phyloP scores from a whole-genome alignment of 2,888 invertebrate genomes.

The Dryococelus australis region DNA sequence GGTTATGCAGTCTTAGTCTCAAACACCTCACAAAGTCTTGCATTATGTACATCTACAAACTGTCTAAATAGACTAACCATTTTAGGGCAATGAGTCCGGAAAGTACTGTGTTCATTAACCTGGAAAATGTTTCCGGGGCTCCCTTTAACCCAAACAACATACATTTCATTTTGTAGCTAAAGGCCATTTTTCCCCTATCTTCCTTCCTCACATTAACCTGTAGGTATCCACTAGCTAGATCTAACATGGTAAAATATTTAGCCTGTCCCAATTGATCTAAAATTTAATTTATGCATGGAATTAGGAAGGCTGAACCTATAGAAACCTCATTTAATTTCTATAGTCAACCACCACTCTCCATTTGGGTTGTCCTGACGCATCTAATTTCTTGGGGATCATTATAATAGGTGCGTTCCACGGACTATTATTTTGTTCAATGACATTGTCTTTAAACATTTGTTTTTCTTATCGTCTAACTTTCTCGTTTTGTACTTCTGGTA shows the following conservation, averaged over 20 bases:
- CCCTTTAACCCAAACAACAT: not conserved
- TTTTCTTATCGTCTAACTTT: not conserved
- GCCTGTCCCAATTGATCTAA: not conserved
- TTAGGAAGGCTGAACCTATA: not conserved
- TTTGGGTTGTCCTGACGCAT: not conserved
- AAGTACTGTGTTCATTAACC: not conserved
- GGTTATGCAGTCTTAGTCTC: not conserved
- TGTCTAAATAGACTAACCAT: not conserved
- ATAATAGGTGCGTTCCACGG: conserved; percentile 33
- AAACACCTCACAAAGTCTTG: not conserved
- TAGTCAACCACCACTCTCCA: not conserved
- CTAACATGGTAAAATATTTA: not conserved
- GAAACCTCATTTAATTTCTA: not conserved
- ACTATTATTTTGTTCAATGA: not conserved
- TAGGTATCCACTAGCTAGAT: not conserved
- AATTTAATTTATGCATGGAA: not conserved
- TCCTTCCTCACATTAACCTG: not conserved
- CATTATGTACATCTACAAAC: not conserved
- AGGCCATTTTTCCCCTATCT: not conserved
- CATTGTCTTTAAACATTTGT: not conserved
- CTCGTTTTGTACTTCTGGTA: not conserved
- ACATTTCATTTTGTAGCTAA: not conserved
- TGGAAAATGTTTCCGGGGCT: not conserved
- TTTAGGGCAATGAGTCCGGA: not conserved
- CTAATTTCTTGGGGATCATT: conserved; percentile 35